These are phyloP conservation scores for Dolichallabes microphthalmus DNA, from an alignment of 2,113 vertebrate genomes.

Conservation along the genomic window DNA sequence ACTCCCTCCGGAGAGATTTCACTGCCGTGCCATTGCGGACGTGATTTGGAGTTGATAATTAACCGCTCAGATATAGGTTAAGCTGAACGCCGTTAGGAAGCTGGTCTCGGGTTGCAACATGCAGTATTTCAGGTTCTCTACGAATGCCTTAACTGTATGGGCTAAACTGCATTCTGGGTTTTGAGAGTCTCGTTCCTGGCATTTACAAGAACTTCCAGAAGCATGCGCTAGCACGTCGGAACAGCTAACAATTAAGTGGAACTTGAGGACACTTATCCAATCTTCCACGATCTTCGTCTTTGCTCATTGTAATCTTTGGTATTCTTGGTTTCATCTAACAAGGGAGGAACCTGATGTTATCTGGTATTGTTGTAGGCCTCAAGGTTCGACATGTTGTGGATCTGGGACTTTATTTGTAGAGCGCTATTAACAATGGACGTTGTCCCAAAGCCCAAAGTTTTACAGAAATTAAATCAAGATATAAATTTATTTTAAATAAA, in stretches of 20 bases:
- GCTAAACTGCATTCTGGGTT: background rate
- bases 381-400: background rate
- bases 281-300: background rate
- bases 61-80: constrained; percentile 31
- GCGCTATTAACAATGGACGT: no score
- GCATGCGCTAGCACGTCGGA: background rate
- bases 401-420: no score
- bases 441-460: no score
- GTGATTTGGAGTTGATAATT: constrained; percentile 37
- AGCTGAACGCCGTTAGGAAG: background rate
- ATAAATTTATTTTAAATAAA: no score
- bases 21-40: constrained; percentile 14
- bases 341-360: background rate
- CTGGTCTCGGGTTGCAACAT: background rate
- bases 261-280: background rate
- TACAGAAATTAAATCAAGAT: no score
- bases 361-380: background rate
- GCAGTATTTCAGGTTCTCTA: background rate
- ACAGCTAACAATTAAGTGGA: background rate
- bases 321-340: background rate
- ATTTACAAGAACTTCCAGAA: background rate
- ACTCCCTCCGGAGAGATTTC: constrained; percentile 22
- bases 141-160: background rate
- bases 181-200: background rate
- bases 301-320: background rate